phyloP scores from a whole-genome alignment of 2,888 invertebrate genomes.

The Ophraella communa region DNA sequence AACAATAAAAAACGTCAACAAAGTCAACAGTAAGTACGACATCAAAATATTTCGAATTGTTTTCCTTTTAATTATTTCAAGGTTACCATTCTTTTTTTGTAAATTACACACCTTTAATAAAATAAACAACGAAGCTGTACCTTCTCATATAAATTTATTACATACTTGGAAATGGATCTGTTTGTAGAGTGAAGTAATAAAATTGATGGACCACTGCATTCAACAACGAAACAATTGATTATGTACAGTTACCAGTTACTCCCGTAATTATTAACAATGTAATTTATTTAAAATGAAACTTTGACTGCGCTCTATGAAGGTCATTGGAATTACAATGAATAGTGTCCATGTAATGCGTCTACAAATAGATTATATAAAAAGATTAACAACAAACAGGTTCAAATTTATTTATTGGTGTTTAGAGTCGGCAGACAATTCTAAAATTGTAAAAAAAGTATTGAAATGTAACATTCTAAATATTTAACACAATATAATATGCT shows the following conservation, averaged over 20 bases:
- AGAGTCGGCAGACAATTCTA: too few relatives aligned
- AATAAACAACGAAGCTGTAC: not conserved
- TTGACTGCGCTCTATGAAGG: conserved; percentile 1
- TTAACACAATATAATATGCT: too few relatives aligned
- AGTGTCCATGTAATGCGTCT: not conserved
- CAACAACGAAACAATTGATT: conserved; percentile 3
- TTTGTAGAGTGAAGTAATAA: conserved; percentile 1
- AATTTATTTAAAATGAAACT: not conserved
- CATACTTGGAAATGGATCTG: not conserved
- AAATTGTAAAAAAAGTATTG: too few relatives aligned
- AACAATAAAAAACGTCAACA: too few relatives aligned
- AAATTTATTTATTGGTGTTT: too few relatives aligned
- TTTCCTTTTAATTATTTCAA: too few relatives aligned
- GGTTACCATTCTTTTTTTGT: too few relatives aligned
- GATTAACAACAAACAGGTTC: not conserved
- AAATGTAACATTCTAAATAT: too few relatives aligned
- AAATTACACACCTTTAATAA: not conserved
- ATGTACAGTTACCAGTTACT: conserved; percentile 2
- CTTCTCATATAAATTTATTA: not conserved
- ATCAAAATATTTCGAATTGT: too few relatives aligned
- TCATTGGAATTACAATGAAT: not conserved
- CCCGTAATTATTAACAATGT: conserved; percentile 1
- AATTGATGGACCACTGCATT: not conserved
- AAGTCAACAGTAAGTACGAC: too few relatives aligned
- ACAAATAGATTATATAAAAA: not conserved